A percentile compares a stretch with the other conserved stretches of the same genome.
These are phyloP conservation scores for Eupithecia vulgata DNA, from an alignment of 2,888 invertebrate species.

Conservation along the genomic window DNA sequence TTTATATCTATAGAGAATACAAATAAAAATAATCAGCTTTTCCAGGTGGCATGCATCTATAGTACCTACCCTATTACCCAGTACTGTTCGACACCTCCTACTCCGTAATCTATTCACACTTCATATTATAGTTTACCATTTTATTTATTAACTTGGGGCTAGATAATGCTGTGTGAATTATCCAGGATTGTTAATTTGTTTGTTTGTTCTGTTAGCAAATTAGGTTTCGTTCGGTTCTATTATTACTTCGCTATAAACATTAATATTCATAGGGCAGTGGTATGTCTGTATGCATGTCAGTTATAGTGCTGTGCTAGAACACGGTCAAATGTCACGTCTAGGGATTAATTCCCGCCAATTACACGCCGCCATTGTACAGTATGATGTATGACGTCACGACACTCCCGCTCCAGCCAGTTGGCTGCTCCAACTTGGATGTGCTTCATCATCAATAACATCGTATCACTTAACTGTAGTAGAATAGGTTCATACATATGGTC, in stretches of 20 bases:
- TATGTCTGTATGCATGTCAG: neutral
- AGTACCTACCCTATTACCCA: no score
- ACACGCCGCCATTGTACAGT: slow-evolving; percentile 55
- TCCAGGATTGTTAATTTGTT: no score
- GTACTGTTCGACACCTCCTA: no score
- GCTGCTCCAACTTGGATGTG: neutral
- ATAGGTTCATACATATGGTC: neutral
- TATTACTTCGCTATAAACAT: neutral
- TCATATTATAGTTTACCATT: neutral
- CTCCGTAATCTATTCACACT: no score
- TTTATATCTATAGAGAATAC: no score
- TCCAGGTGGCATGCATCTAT: no score
- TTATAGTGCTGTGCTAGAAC: slow-evolving; percentile 28
- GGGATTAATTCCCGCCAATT: slow-evolving; percentile 76
- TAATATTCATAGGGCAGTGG: neutral
- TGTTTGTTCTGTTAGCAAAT: neutral
- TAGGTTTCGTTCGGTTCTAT: neutral
- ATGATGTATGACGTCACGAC: slow-evolving; percentile 45
- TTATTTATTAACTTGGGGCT: no score
- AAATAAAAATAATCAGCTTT: no score
- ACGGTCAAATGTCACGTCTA: slow-evolving; percentile 73
- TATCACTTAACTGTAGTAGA: neutral
- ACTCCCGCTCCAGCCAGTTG: neutral
- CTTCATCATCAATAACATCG: neutral
- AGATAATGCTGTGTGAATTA: no score